phyloP scores from a whole-genome alignment of 2,888 invertebrate species.

The Diabrotica balteata region DNA sequence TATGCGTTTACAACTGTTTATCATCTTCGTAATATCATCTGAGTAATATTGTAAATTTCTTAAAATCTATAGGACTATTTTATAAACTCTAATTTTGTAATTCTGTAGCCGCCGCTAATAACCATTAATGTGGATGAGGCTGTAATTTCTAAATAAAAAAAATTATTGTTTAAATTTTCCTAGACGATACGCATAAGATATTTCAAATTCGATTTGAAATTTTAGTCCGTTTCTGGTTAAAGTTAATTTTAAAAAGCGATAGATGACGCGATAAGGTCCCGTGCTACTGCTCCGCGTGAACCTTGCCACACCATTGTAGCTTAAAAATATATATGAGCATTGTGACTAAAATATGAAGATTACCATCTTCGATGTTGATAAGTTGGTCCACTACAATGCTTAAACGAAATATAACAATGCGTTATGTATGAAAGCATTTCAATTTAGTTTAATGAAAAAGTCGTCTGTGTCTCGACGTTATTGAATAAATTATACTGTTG shows the following conservation, averaged over 20 bases:
- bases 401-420: conserved; percentile 48
- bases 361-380: conserved; percentile 58
- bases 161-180: no score
- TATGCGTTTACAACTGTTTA: no score
- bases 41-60: no score
- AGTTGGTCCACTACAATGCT: conserved; percentile 45
- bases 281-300: conserved; percentile 56
- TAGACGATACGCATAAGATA: no score
- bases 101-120: no score
- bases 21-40: no score
- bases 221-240: conserved; percentile 1
- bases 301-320: conserved; percentile 51
- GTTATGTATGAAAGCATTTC: conserved; percentile 49
- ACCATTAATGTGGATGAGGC: no score
- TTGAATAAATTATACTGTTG: conserved; percentile 27
- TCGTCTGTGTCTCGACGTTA: conserved; percentile 25
- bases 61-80: no score
- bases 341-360: conserved; percentile 60
- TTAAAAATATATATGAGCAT: conserved; percentile 4
- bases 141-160: no score
- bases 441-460: conserved; percentile 51
- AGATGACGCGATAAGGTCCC: conserved; percentile 51
- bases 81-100: no score
- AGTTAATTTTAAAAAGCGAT: conserved; percentile 58
- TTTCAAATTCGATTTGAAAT: no score